Evolutionary conservation across 2,113 vertebrate species (phyloP), one percentile per base, ranked within the genome.

Genomic region (Entelurus aequoreus): DNA sequence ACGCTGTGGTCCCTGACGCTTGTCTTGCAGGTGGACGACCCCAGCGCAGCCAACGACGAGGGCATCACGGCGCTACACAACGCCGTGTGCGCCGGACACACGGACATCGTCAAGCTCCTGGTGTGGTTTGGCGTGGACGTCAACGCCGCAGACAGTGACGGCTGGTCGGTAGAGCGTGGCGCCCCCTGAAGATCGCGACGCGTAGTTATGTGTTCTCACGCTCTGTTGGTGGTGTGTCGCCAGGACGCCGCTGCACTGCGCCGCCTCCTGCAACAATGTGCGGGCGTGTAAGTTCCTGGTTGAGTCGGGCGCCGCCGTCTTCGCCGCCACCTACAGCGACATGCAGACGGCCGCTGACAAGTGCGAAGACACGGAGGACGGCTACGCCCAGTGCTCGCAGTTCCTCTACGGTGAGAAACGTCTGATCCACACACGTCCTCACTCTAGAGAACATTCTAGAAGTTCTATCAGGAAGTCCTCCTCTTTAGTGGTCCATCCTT

Each of bases 61-160:
- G 96, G 96, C 59, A 98, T 98, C 77, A 98, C 96, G 0, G 95
- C 96, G 0, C 92, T 98, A 47, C 96, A 98, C 77, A 98, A 98
- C 0, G 94, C 94, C 0, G 96, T 98, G 62, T 98, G 96, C 0
- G 95, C 96, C 0, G 96, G 96, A 5, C 96, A 98, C 86, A 91
- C 90, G 0, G 94, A 97, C 38, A 97, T 98, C 0, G 95, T 98
- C 0, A 95, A 93, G 85, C 98, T 98, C 76, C 80, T 98, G 72
- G 94, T 98, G 15, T 94, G 96, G 76, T 98, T 94, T 16, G 96
- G 96, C 0, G 94, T 98, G 49, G 97, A 98, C 0, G 94, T 93
- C 1, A 98, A 98, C 0, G 94, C 96, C 1, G 94, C 95, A 0
- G 96, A 98, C 69, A 98, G 95, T 0, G 96, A 98, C 5, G 96